Percentiles rank a stretch among this genome's conserved stretches.
Evolutionary conservation across 2,797 vertebrate species (phyloP).

Genomic region (Phalloptychus januarius): DNA sequence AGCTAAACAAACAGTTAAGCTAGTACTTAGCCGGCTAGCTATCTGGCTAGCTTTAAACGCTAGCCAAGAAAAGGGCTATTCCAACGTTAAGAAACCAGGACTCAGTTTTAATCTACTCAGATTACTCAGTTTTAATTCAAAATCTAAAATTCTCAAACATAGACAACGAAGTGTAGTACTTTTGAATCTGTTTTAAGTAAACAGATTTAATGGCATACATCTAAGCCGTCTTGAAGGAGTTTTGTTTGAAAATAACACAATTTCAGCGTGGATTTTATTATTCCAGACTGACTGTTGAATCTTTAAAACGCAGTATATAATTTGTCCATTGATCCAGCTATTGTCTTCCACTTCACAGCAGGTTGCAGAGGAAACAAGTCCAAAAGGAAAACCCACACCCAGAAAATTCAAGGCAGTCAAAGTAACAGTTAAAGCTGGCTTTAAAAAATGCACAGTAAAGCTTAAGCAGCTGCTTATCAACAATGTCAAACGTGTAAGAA

Average conservation of each 20-base stretch:
- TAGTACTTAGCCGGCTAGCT: neutral
- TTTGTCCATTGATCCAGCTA: neutral
- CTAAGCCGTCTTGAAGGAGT: neutral
- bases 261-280: neutral
- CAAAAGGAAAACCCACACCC: neutral
- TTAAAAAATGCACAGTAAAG: neutral
- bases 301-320: neutral
- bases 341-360: neutral
- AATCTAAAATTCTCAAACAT: neutral
- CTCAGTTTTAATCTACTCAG: neutral
- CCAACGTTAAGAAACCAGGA: neutral
- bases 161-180: neutral
- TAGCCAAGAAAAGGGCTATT: neutral
- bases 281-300: neutral
- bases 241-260: neutral
- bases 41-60: neutral
- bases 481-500: neutral
- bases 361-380: neutral
- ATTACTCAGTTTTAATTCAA: neutral
- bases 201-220: neutral
- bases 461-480: neutral
- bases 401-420: neutral
- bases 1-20: neutral
- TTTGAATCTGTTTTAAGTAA: neutral
- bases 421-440: neutral